Conservation (phyloP, 1,140 invertebrate species). For the Drosophila auraria region DNA sequence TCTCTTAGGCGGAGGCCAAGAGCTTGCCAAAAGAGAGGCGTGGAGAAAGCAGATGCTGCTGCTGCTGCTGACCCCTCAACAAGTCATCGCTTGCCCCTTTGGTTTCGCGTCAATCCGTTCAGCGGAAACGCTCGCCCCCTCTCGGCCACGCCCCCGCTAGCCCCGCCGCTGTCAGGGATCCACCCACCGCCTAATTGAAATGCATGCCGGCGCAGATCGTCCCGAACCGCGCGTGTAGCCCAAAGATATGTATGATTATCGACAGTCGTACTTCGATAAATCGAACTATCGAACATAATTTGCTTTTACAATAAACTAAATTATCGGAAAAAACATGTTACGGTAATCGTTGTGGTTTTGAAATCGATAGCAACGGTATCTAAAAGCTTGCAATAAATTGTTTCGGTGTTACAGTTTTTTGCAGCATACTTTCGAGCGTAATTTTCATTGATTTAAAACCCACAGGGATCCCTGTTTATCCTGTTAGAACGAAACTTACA, state of each 20-base stretch:
- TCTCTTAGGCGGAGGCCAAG: conserved; percentile 23
- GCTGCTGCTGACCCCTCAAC: conserved; percentile 51
- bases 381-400: no score
- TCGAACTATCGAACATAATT: not conserved
- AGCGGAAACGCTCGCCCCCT: conserved; percentile 47
- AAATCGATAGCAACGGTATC: no score
- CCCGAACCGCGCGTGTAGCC: conserved; percentile 19
- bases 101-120: conserved; percentile 56
- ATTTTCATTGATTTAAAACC: no score
- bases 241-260: not conserved
- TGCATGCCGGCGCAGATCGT: conserved; percentile 54
- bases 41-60: conserved; percentile 24
- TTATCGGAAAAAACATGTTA: no score
- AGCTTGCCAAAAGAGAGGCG: conserved; percentile 26
- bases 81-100: conserved; percentile 52
- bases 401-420: no score
- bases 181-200: conserved; percentile 50
- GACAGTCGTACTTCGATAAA: conserved; percentile 5
- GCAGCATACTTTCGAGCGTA: no score
- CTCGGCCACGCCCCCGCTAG: not conserved
- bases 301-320: no score
- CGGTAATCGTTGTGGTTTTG: no score
- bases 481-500: no score
- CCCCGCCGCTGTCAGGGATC: conserved; percentile 5
- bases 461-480: no score